These are phyloP conservation scores for Poecilia picta DNA, from an alignment of 2,797 vertebrate species.

Conservation along the genomic window DNA sequence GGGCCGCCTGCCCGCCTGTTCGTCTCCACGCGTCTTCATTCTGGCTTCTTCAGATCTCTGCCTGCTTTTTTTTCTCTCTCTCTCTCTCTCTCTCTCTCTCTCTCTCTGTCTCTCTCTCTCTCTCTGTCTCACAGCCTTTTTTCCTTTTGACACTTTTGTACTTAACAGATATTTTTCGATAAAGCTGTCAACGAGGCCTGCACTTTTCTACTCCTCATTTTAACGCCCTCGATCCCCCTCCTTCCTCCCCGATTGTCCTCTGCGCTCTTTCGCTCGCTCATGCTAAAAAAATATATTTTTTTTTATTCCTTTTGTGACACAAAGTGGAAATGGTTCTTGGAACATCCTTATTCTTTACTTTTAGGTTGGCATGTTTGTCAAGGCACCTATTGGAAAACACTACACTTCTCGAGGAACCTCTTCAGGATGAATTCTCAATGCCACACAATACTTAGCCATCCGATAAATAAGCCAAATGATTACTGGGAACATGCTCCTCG, in stretches of 20 bases:
- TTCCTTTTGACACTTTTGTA: conserved; percentile 83
- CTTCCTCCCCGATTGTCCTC: conserved; percentile 30
- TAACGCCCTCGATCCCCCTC: conserved; percentile 58
- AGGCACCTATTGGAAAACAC: conserved; percentile 67
- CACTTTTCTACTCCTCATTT: conserved; percentile 84
- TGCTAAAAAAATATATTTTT: conserved; percentile 23
- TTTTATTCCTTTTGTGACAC: conserved; percentile 39
- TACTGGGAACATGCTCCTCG: conserved; percentile 39
- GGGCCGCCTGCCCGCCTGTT: conserved; percentile 60
- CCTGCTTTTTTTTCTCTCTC: conserved; percentile 55
- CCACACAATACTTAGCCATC: conserved; percentile 61
- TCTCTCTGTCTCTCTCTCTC: conserved; percentile 67
- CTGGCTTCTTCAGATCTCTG: conserved; percentile 75
- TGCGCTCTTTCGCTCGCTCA: conserved; percentile 56
- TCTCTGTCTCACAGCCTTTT: conserved; percentile 72
- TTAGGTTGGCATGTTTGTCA: conserved; percentile 52
- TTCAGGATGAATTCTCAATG: conserved; percentile 52
- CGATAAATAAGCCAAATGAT: conserved; percentile 63
- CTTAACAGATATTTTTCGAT: conserved; percentile 86
- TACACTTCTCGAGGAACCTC: conserved; percentile 48
- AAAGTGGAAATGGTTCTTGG: conserved; percentile 41
- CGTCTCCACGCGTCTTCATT: conserved; percentile 71
- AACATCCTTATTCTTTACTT: conserved; percentile 37
- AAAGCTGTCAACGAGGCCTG: conserved; percentile 81
- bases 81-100: conserved; percentile 48